Evolutionary conservation across 1,140 invertebrate genomes (phyloP), one percentile per base, ranked within the genome.

Genomic region (Formica exsecta): DNA sequence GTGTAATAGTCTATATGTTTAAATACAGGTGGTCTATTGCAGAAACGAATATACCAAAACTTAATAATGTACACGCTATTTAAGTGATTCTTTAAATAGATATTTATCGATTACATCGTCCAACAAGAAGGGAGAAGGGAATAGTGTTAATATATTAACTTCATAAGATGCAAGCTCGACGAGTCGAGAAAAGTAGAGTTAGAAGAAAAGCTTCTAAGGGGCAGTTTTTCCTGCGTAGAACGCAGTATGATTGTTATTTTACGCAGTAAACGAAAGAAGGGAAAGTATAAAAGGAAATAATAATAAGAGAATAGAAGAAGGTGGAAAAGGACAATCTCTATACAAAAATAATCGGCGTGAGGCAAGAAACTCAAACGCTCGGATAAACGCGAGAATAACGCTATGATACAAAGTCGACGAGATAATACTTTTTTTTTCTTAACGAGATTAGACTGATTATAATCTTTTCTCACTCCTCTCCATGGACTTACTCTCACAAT

Each of bases 11-110:
- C 93, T 95, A 94, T 93, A 94, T 92, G 93, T 93, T 93, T 95
- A 94, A 94, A 95, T 95, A 94, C 93, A 95, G 91, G 90, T 93
- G 89, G 89, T 93, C 93, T 94, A 94, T 94, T 93, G 93, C 92
- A 93, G 92, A 94, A 94, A 93, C 92, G 88, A 94, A 93, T 93
- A 94, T 94, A 93, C 88, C 87, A 90, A 89, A 93, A 94, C 93
- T 94, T 92, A 94, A 91, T 93, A 94, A 93, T 94, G 92, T 94
- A 94, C 94, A 94, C 87, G 90, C 91, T 94, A 94, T 90, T 91
- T 87, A 92, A 90, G 90, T 93, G 89, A 89, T 90, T 73, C 48
- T 92, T 93, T 94, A 94, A 94, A 94, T 94, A 94, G 87, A 93
- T 93, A 91, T 91, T 92, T 88, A 93, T 93, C 87, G 92, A 91